Evolutionary conservation across 2,888 invertebrate species (phyloP).

Genomic region (Prosopocoilus inquinatus): DNA sequence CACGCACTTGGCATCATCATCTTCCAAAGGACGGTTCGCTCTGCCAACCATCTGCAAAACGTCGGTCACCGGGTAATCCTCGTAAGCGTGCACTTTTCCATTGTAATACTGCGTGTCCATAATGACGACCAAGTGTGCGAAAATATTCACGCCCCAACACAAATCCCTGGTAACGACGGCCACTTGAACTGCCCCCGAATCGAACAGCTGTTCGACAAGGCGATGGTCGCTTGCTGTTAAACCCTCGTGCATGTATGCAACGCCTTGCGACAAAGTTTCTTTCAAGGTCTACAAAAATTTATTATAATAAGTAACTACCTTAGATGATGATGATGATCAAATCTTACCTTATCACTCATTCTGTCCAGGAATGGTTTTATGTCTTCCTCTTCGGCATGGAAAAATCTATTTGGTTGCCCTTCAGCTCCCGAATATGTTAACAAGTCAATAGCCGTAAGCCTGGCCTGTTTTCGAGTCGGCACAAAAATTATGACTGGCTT

Average conservation of each 20-base stretch:
- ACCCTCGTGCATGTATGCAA: constrained; percentile 97
- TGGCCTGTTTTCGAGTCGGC: constrained; percentile 85
- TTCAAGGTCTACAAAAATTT: constrained; percentile 66
- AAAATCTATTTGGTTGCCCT: constrained; percentile 80
- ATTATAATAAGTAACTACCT: too few relatives aligned
- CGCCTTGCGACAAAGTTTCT: constrained; percentile 91
- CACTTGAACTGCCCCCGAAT: constrained; percentile 88
- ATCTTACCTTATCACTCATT: constrained; percentile 76
- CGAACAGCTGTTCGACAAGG: constrained; percentile 90
- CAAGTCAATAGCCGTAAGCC: constrained; percentile 94
- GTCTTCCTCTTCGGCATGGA: constrained; percentile 84
- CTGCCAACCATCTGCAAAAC: constrained; percentile 97
- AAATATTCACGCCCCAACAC: constrained; percentile 89
- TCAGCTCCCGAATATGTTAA: constrained; percentile 92
- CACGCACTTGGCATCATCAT: constrained; percentile 92
- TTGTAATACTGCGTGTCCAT: constrained; percentile 95
- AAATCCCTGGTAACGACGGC: constrained; percentile 90
- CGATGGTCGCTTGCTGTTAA: constrained; percentile 79
- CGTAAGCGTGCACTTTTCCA: constrained; percentile 81
- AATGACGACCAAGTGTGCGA: constrained; percentile 90
- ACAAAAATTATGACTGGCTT: constrained; percentile 90
- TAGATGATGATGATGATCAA: not conserved
- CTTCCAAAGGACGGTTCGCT: constrained; percentile 89
- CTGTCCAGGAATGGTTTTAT: constrained; percentile 85
- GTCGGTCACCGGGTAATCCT: constrained; percentile 97